phyloP scores from a whole-genome alignment of 2,797 vertebrate genomes.

The Platalea minor region DNA sequence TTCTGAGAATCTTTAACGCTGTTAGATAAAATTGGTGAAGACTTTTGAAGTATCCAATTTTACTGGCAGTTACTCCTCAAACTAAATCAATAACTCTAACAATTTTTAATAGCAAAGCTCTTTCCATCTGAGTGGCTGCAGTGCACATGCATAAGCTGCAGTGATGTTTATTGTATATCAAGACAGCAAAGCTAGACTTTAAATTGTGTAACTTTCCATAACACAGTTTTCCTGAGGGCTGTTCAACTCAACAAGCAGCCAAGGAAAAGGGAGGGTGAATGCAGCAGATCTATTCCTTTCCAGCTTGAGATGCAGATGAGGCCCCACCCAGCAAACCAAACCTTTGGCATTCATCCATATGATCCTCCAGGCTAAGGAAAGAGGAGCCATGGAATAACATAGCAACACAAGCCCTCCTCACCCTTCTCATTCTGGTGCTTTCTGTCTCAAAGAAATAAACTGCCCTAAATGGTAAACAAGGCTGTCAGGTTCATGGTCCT shows the following conservation, averaged over 20 bases:
- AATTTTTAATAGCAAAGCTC: neutral
- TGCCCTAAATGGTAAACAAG: neutral
- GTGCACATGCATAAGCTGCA: neutral
- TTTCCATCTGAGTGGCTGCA: neutral
- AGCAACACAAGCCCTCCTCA: neutral
- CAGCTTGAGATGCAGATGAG: conserved; percentile 27
- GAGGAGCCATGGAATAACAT: neutral
- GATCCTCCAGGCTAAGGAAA: conserved; percentile 6
- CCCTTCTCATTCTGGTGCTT: neutral
- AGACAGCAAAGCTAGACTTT: conserved; percentile 21
- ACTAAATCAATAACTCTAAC: conserved; percentile 15
- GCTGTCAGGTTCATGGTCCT: neutral
- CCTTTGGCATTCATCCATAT: neutral
- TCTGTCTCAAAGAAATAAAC: neutral
- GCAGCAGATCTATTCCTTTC: neutral
- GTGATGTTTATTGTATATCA: conserved; percentile 14
- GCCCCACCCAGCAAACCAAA: conserved; percentile 36
- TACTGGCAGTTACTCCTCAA: neutral
- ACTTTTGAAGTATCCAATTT: neutral
- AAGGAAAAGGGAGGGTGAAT: conserved; percentile 8
- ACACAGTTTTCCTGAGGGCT: conserved; percentile 36
- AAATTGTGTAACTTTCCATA: conserved; percentile 46
- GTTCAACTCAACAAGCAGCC: conserved; percentile 3
- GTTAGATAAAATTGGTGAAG: neutral
- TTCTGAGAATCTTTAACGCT: neutral